Conservation (phyloP, 2,888 invertebrate species). For the Halictus quadricinctus region DNA sequence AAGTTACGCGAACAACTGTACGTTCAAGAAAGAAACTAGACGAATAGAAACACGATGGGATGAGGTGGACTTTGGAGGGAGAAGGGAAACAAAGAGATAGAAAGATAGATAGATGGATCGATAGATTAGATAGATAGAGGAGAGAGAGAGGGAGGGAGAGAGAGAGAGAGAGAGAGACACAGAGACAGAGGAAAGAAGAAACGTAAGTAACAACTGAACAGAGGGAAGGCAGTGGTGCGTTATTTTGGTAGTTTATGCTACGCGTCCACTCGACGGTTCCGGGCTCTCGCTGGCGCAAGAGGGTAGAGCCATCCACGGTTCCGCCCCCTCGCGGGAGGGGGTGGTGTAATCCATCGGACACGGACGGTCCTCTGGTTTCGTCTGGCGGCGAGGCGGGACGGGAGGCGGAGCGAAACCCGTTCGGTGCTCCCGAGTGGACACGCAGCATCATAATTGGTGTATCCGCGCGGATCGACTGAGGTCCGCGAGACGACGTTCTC, state of each 20-base stretch:
- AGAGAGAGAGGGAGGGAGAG: neutral
- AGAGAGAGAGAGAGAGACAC: neutral
- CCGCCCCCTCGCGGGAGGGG: neutral
- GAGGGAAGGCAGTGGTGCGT: constrained; percentile 79
- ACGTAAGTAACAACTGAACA: constrained; percentile 68
- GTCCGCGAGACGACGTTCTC: constrained; percentile 49
- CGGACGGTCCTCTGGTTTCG: neutral
- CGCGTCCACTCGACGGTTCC: constrained; percentile 6
- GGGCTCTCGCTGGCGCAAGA: neutral
- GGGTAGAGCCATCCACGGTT: constrained; percentile 3
- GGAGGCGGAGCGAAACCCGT: neutral
- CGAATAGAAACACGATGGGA: neutral
- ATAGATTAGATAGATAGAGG: neutral
- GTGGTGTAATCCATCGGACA: neutral
- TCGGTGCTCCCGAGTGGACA: neutral
- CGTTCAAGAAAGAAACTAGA: neutral
- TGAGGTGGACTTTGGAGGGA: neutral
- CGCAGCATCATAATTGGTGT: constrained; percentile 61
- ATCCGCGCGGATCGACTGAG: constrained; percentile 63
- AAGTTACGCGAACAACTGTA: neutral
- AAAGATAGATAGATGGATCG: constrained; percentile 8
- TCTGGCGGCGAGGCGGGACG: neutral
- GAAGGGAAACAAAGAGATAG: neutral
- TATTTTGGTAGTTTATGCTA: constrained; percentile 71
- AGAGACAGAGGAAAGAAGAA: constrained; percentile 36